A percentile compares a stretch with the other conserved stretches of the same genome.
Evolutionary conservation across 2,888 invertebrate genomes (phyloP).

Genomic region (Branchipolynoe longqiensis): DNA sequence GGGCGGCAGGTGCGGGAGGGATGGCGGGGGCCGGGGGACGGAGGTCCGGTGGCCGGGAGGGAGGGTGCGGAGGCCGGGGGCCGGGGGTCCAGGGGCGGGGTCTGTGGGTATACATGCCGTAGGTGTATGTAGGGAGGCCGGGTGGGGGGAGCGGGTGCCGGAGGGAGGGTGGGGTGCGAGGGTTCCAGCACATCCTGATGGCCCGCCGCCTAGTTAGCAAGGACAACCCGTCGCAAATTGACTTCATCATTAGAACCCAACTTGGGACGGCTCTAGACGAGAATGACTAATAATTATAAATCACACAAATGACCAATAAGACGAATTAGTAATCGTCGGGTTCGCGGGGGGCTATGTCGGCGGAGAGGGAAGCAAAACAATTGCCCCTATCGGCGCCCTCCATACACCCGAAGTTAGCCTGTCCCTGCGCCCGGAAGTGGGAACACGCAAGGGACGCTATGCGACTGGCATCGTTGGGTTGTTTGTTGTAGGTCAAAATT

Average conservation of each 20-base stretch:
- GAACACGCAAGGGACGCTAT: too few relatives aligned
- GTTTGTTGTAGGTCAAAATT: too few relatives aligned
- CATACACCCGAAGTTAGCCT: constrained; percentile 14
- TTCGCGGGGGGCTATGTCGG: constrained; percentile 22
- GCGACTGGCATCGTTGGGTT: too few relatives aligned
- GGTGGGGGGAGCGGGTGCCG: too few relatives aligned
- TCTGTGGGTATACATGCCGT: background rate
- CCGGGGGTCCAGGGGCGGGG: too few relatives aligned
- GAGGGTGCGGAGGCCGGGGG: background rate
- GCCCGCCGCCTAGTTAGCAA: constrained; percentile 26
- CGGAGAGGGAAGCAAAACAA: constrained; percentile 44
- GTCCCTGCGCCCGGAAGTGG: too few relatives aligned
- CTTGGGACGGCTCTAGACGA: constrained; percentile 17
- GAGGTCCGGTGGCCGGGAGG: too few relatives aligned
- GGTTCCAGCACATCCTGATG: too few relatives aligned
- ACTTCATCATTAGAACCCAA: constrained; percentile 52
- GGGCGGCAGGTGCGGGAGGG: too few relatives aligned
- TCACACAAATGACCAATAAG: constrained; percentile 53
- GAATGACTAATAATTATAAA: constrained; percentile 56
- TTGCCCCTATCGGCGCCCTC: constrained; percentile 50
- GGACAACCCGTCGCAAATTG: constrained; percentile 11
- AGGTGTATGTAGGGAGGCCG: too few relatives aligned
- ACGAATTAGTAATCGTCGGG: constrained; percentile 44
- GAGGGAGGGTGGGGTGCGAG: too few relatives aligned
- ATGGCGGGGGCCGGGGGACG: too few relatives aligned